Evolutionary conservation across 2,797 vertebrate species (phyloP).

Genomic region (Lophotriccus pileatus): DNA sequence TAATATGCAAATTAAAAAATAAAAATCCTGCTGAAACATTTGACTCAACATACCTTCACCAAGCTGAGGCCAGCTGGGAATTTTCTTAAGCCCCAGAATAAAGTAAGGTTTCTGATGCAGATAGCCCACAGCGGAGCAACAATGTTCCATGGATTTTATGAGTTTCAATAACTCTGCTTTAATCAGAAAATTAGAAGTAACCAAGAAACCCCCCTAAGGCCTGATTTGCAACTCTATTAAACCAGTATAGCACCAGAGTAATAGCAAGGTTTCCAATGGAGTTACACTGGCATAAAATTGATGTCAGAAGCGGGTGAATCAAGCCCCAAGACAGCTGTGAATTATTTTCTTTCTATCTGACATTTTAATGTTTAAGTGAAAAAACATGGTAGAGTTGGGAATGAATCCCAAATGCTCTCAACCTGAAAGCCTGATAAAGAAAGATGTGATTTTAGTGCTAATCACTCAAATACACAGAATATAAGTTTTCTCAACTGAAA

Average conservation of each 20-base stretch:
- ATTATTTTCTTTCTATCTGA: conserved; percentile 25
- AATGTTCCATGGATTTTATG: conserved; percentile 8
- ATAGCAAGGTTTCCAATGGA: neutral
- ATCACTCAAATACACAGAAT: neutral
- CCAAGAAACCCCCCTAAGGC: neutral
- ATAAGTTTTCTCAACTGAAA: neutral
- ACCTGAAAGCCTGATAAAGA: neutral
- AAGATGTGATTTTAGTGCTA: neutral
- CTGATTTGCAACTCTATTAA: neutral
- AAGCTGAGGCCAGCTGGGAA: conserved; percentile 14
- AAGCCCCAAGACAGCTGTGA: neutral
- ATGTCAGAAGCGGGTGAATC: neutral
- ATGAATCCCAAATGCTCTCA: conserved; percentile 10
- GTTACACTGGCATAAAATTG: neutral
- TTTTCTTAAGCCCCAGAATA: neutral
- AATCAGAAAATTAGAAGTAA: conserved; percentile 59
- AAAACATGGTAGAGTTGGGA: neutral
- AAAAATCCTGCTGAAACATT: neutral
- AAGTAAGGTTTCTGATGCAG: conserved; percentile 10
- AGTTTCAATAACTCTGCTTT: conserved; percentile 46
- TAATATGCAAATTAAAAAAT: neutral
- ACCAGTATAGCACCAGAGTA: neutral
- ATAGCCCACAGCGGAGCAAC: conserved; percentile 36
- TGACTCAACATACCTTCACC: neutral
- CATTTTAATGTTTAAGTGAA: neutral